Evolutionary conservation across 2,113 vertebrate species (phyloP), one percentile per base, ranked within the genome.

Genomic region (Sebastes fasciatus): DNA sequence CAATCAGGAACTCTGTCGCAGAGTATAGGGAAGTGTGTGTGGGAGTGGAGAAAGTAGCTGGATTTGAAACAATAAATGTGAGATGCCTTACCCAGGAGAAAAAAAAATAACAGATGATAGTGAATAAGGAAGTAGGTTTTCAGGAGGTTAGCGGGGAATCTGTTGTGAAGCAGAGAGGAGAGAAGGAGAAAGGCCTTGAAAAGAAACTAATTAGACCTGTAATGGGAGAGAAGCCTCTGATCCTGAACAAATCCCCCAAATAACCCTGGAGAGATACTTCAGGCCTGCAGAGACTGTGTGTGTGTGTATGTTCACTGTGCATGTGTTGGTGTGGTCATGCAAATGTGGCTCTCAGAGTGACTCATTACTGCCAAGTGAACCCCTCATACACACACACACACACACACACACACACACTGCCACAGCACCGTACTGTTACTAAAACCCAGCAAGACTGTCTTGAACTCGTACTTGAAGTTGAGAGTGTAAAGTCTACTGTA

Each of bases 121-220:
- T 79, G 75, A 82, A 83, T 49, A 74, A 62, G 34, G 52, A 77
- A 86, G 68, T 68, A 19, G 72, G 62, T 83, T 77, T 34, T 90
- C n/a, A 54, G 82, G 80, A 86, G 77, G 70, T 83, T 83, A 74
- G 61, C 63, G 68, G 67, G 63, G 77, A 90, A 66, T 74, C 63
- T 85, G 66, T 65, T 62, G 74, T 82, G 83, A 62, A 80, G 81
- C 61, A 46, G 64, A 69, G 63, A 70, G 34, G 51, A 68, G 60
- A 68, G 34, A 45, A 42, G 63, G 55, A 74, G 82, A 66, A 76
- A 66, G 71, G 71, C 72, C 82, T 88, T 80, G 80, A 84, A 86
- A 89, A 86, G 70, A 86, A 86, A 79, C 84, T 92, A 90, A 92
- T 93, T 89, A 89, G 74, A 92, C 60, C 79, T 84, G 74, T 87